phyloP scores from a whole-genome alignment of 2,888 invertebrate species.

The Metellina segmentata region DNA sequence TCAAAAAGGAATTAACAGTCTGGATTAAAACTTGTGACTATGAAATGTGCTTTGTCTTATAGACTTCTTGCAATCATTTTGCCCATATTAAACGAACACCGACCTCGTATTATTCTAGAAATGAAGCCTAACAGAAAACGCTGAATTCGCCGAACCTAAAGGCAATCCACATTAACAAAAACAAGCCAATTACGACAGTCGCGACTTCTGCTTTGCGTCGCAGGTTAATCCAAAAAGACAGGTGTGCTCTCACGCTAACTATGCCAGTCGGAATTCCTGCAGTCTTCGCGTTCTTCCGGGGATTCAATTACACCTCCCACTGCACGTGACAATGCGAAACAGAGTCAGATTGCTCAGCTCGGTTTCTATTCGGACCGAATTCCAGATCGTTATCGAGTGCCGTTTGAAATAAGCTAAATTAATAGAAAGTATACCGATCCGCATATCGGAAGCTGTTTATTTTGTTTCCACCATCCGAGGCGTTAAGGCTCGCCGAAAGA shows the following conservation, averaged over 20 bases:
- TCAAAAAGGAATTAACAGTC: too few species aligned
- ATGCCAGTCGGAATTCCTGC: too few species aligned
- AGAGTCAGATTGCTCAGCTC: not conserved
- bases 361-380: not conserved
- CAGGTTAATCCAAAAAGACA: not conserved
- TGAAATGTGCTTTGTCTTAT: too few species aligned
- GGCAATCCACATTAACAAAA: too few species aligned
- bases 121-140: too few species aligned
- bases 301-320: not conserved
- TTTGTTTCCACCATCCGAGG: not conserved
- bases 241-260: not conserved
- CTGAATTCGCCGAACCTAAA: too few species aligned
- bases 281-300: too few species aligned
- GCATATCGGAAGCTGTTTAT: not conserved
- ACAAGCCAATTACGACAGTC: not conserved
- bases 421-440: not conserved
- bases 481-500: not conserved
- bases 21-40: too few species aligned
- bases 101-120: too few species aligned
- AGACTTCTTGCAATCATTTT: too few species aligned
- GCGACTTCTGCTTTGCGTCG: not conserved
- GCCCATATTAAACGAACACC: too few species aligned
- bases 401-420: not conserved
- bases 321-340: not conserved
- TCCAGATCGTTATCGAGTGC: not conserved